A percentile compares a stretch with the other conserved stretches of the same genome.
phyloP scores from a whole-genome alignment of 2,797 vertebrate species.

The Rhynchonycteris naso region DNA sequence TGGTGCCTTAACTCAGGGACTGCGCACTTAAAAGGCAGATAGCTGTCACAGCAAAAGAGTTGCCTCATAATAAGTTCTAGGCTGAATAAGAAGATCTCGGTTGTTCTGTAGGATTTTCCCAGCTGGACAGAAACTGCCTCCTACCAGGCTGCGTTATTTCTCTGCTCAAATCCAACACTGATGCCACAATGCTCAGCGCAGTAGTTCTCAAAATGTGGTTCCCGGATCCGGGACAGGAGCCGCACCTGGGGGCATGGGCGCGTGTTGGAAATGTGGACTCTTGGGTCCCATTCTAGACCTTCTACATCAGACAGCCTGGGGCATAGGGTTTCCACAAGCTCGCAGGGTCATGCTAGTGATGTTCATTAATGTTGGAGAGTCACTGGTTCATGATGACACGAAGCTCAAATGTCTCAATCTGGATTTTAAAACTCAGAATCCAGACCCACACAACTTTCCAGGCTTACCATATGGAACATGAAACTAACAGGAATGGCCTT shows the following conservation, averaged over 20 bases:
- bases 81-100: fast-evolving
- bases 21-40: background rate
- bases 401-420: background rate
- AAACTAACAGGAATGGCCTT: background rate
- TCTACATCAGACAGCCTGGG: background rate
- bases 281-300: background rate
- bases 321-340: background rate
- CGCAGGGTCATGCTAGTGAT: too few relatives aligned
- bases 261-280: fast-evolving
- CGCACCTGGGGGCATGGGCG: fast-evolving
- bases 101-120: background rate
- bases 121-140: background rate
- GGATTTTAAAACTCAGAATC: background rate
- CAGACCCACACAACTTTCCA: background rate
- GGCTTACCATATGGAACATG: background rate
- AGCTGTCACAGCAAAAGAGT: background rate
- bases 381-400: background rate
- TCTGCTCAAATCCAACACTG: background rate
- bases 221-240: fast-evolving
- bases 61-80: fast-evolving
- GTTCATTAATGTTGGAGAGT: background rate
- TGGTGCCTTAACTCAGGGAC: background rate
- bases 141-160: background rate
- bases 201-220: background rate
- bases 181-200: background rate